phyloP scores from a whole-genome alignment of 2,113 vertebrate genomes.

The Manacus vitellinus region DNA sequence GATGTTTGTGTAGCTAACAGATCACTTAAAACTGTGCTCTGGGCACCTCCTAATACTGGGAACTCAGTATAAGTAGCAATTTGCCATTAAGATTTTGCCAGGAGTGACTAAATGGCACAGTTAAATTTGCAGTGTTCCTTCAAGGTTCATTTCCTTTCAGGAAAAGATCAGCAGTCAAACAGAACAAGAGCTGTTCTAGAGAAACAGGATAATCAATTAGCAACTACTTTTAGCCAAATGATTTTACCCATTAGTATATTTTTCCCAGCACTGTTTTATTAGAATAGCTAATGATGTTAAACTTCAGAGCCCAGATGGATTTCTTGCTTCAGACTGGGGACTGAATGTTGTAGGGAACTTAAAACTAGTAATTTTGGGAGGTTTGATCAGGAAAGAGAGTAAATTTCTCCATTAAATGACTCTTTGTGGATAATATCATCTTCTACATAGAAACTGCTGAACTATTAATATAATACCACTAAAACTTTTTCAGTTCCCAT shows the following conservation, averaged over 20 bases:
- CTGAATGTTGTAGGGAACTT: neutral
- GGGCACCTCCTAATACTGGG: neutral
- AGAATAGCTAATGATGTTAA: neutral
- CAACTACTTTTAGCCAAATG: neutral
- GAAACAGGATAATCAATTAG: neutral
- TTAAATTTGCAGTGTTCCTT: neutral
- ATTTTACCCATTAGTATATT: neutral
- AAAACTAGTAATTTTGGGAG: neutral
- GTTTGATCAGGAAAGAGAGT: neutral
- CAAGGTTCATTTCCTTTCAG: neutral
- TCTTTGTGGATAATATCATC: neutral
- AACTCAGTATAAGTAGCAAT: neutral
- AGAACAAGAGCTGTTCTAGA: neutral
- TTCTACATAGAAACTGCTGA: neutral
- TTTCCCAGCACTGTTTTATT: neutral
- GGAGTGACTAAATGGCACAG: neutral
- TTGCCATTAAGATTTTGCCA: neutral
- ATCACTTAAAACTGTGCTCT: neutral
- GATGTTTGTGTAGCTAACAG: neutral
- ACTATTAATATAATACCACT: neutral
- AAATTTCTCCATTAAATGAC: neutral
- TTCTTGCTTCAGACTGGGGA: neutral
- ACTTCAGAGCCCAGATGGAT: neutral
- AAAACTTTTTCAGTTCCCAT: neutral
- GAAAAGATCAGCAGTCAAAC: neutral